A percentile compares a stretch with the other conserved stretches of the same genome.
Conservation (phyloP, 2,797 vertebrate species). For the Pygocentrus nattereri region DNA sequence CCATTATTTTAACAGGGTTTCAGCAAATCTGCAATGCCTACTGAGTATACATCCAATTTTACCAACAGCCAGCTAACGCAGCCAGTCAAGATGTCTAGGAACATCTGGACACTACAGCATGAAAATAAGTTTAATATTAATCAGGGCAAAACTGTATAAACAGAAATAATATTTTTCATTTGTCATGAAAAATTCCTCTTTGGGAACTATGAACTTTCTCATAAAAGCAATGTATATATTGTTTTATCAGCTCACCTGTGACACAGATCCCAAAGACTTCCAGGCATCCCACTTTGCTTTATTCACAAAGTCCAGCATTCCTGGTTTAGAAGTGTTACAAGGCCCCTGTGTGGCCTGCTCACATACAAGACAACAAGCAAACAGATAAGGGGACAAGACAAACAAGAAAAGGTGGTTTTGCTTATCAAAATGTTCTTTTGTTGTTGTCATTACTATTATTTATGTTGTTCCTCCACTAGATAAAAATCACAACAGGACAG, state of each 20-base stretch:
- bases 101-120: no score
- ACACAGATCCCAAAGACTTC: constrained; percentile 84
- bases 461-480: no score
- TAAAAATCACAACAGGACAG: no score
- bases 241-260: constrained; percentile 78
- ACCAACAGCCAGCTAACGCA: background rate
- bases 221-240: no score
- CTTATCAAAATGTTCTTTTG: no score
- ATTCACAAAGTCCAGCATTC: constrained; percentile 91
- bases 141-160: background rate
- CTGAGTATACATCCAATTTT: background rate
- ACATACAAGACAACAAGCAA: constrained; percentile 32
- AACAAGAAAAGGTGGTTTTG: no score
- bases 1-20: no score
- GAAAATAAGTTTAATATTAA: background rate
- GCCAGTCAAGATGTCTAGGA: background rate
- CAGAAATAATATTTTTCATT: no score
- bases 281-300: constrained; percentile 97
- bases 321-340: constrained; percentile 88
- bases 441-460: no score
- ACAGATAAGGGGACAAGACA: background rate
- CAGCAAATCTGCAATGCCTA: no score
- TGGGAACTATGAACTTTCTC: no score
- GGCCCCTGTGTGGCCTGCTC: constrained; percentile 88
- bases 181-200: no score